These are phyloP conservation scores for Pantelozetes paolii DNA, from an alignment of 2,888 invertebrate species.

Conservation along the genomic window DNA sequence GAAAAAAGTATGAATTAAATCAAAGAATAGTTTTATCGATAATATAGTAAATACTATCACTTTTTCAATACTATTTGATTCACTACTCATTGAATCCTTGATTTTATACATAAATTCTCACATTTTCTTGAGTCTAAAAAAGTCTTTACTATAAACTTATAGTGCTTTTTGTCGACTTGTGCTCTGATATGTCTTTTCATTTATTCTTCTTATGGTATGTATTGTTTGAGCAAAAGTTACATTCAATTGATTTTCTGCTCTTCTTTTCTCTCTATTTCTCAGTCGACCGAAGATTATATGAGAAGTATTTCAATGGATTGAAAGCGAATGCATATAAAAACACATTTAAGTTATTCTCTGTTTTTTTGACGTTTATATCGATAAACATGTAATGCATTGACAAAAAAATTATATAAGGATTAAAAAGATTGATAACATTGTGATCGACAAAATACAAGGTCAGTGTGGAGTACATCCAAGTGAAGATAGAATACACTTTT, in stretches of 20 bases:
- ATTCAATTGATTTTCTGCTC: slow-evolving; percentile 10
- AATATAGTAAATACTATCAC: too few relatives aligned
- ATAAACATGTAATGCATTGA: not conserved
- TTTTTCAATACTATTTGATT: too few relatives aligned
- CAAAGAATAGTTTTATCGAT: not conserved
- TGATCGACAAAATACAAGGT: too few relatives aligned
- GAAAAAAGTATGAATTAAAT: not conserved
- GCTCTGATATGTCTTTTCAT: not conserved
- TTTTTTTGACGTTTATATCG: not conserved
- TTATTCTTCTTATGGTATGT: not conserved
- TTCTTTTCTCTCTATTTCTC: not conserved
- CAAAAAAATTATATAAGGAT: too few relatives aligned
- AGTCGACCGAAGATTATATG: slow-evolving; percentile 7
- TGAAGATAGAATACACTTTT: too few relatives aligned
- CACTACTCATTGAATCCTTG: too few relatives aligned
- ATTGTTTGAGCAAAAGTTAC: slow-evolving; percentile 4
- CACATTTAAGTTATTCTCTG: not conserved
- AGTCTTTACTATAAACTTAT: not conserved
- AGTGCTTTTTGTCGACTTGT: not conserved
- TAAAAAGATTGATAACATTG: too few relatives aligned
- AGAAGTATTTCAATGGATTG: not conserved
- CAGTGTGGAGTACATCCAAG: too few relatives aligned
- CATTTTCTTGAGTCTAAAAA: not conserved
- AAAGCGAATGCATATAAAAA: slow-evolving; percentile 12
- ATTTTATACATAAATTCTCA: too few relatives aligned